Evolutionary conservation across 2,797 vertebrate species (phyloP).

Genomic region (Pseudochirops cupreus): DNA sequence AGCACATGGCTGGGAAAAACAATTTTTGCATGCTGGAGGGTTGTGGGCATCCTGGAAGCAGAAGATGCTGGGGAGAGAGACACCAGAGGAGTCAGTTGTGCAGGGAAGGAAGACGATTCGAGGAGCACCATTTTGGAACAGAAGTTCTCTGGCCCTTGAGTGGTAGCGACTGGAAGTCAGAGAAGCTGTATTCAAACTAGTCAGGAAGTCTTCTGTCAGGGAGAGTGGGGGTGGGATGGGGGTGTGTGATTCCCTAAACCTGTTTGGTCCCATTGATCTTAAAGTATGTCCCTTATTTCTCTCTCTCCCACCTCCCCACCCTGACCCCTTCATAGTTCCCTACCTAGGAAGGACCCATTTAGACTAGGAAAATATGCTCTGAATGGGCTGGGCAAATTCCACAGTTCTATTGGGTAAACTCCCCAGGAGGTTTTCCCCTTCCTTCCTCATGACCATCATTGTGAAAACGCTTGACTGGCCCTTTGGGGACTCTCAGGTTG

Average conservation of each 20-base stretch:
- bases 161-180: background rate
- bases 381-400: slow-evolving; percentile 8
- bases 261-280: background rate
- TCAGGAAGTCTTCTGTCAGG: background rate
- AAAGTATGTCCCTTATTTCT: background rate
- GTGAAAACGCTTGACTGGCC: background rate
- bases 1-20: background rate
- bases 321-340: background rate
- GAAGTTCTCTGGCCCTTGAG: background rate
- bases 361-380: background rate
- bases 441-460: background rate
- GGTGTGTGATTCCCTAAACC: background rate
- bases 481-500: background rate
- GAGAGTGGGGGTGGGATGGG: background rate
- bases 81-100: background rate
- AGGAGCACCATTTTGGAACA: background rate
- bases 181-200: background rate
- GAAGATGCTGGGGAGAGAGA: background rate
- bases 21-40: slow-evolving; percentile 13
- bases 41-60: background rate
- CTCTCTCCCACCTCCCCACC: background rate
- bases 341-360: slow-evolving; percentile 5
- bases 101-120: background rate
- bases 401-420: background rate
- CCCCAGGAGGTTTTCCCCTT: background rate